Percentiles rank a stretch among this genome's conserved stretches.
These are phyloP conservation scores for Pocillopora meandrina DNA, from an alignment of 92 coral and sea anemone genomes.

Conservation along the genomic window DNA sequence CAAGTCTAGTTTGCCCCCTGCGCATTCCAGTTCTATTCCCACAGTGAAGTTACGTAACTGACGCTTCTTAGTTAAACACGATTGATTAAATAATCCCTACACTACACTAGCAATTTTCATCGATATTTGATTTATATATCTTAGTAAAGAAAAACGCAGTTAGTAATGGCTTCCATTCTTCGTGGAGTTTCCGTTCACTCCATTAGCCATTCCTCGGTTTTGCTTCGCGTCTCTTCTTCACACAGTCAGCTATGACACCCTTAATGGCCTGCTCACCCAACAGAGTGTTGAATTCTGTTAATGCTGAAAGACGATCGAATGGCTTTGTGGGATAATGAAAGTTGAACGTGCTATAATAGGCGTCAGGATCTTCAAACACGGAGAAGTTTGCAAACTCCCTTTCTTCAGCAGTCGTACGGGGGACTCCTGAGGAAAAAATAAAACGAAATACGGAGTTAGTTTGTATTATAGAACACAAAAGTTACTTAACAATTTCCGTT, in stretches of 20 bases:
- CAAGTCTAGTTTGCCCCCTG: no score
- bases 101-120: no score
- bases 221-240: conserved; percentile 38
- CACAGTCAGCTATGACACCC: conserved; percentile 73
- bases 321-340: conserved; percentile 70
- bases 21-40: no score
- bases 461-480: no score
- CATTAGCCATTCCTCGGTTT: not conserved
- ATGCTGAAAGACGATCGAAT: conserved; percentile 70
- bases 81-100: no score
- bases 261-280: conserved; percentile 68
- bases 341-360: conserved; percentile 74
- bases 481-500: no score
- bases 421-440: conserved; percentile 50
- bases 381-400: conserved; percentile 61
- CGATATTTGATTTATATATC: no score
- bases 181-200: no score
- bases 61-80: no score
- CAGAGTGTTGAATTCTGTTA: conserved; percentile 81
- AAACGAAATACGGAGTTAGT: not conserved
- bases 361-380: conserved; percentile 80
- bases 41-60: no score
- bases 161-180: no score
- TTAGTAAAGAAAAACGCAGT: no score
- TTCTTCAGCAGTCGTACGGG: conserved; percentile 70